phyloP scores from a whole-genome alignment of 2,888 invertebrate species.

The Zaprionus lineosus region DNA sequence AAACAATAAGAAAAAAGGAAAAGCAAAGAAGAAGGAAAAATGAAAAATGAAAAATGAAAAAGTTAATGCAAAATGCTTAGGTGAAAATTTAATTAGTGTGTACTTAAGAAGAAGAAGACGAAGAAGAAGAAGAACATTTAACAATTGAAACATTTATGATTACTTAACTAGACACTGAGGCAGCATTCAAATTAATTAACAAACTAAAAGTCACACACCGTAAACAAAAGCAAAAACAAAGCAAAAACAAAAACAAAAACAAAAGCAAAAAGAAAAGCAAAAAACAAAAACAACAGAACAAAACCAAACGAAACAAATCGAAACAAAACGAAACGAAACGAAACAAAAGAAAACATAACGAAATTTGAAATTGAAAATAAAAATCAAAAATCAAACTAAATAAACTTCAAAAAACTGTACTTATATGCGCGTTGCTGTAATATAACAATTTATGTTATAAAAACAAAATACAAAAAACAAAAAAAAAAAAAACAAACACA shows the following conservation, averaged over 20 bases:
- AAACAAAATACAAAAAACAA: constrained; percentile 19
- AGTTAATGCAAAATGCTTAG: constrained; percentile 75
- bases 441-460: constrained; percentile 65
- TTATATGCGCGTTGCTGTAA: constrained; percentile 75
- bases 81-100: constrained; percentile 78
- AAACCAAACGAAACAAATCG: constrained; percentile 41
- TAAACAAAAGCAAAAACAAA: constrained; percentile 13
- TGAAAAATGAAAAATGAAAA: constrained; percentile 31
- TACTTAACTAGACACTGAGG: constrained; percentile 64
- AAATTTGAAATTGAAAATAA: constrained; percentile 11
- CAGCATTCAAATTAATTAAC: constrained; percentile 47
- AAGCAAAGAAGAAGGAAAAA: constrained; percentile 20
- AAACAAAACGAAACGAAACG: constrained; percentile 44
- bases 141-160: constrained; percentile 63
- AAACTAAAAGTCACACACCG: constrained; percentile 37
- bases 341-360: constrained; percentile 17
- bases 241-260: constrained; percentile 13
- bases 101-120: constrained; percentile 59
- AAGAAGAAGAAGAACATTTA: constrained; percentile 44
- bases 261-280: constrained; percentile 21
- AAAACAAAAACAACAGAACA: constrained; percentile 8
- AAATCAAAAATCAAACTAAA: constrained; percentile 22
- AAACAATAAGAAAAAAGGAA: constrained; percentile 36
- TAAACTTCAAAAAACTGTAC: constrained; percentile 68
- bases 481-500: constrained; percentile 3